Base-by-base conservation (phyloP, 2,113 vertebrate species). In the Sinocyclocheilus anophthalmus region DNA sequence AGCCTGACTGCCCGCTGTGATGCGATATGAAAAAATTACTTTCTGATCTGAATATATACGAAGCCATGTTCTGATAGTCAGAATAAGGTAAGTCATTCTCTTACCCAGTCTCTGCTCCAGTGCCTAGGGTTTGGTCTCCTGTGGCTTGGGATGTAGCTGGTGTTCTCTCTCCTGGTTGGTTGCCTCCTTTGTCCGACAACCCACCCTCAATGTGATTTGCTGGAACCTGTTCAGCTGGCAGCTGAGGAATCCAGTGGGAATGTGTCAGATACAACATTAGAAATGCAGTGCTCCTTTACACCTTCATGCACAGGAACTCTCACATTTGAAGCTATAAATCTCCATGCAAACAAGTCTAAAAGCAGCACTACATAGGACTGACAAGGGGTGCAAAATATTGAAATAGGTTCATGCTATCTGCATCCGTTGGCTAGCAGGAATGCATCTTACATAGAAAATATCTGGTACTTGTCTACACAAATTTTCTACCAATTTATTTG, bases 1-100 rank as follows among this genome's bases (percentile, higher is more conserved):
- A 88, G 77, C 92, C 93, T 81, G 94, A 95, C 90, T 96, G 96
- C 39, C 92, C 92, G 89, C 97, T 99, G 93, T 61, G n/a, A 91
- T 86, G 80, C 70, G 67, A 76, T 4, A 85, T 18, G 63, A 75
- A 55, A 59, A 33, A 33, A 33, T 33, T 33, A 33, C 81, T 13
- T 22, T 53, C 3, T 18, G 24, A 86, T 2, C 42, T 4, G 86
- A 75, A 53, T 50, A 50, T 57, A 77, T 26, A 3, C 10, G 24
- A 48, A 75, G 24, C 79, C 16, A 72, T n/a, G 22, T n/a, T 61
- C n/a, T 37, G 53, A 26, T 3, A 24, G 26, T 55, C 3, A 13
- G 26, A 70, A 22, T 39, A 42, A 73, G 14, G 2, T 22, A 12
- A 42, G 8, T 3, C 24, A 24, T 65, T 57, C n/a, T 85, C 48